Conservation (phyloP, 92 coral and sea anemone genomes). For the Porites cylindrica region DNA sequence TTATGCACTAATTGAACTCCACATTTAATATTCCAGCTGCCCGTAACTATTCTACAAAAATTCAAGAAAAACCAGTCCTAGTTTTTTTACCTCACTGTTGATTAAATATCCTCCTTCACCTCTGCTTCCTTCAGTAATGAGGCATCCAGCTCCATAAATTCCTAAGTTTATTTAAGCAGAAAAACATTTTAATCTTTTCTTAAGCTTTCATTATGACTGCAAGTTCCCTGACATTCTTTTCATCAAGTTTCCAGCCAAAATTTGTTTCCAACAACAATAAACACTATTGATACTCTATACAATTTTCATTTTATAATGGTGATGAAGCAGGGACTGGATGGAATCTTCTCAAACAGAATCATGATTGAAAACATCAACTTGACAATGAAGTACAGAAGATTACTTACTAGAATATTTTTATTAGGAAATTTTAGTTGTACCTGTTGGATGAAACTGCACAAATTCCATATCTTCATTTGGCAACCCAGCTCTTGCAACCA, state of each 20-base stretch:
- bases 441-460: slow-evolving; percentile 97
- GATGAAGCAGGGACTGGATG: too few species aligned
- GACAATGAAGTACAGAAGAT: not conserved
- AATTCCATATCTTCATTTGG: slow-evolving; percentile 97
- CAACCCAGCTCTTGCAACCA: slow-evolving; percentile 92
- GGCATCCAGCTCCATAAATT: slow-evolving; percentile 98
- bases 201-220: not conserved
- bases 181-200: not conserved
- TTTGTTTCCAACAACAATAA: too few species aligned
- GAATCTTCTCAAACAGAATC: too few species aligned
- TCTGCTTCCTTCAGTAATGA: slow-evolving; percentile 95
- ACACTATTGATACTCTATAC: too few species aligned
- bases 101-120: slow-evolving; percentile 98
- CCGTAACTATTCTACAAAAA: too few species aligned
- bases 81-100: slow-evolving; percentile 87
- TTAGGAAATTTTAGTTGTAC: not conserved
- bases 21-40: too few species aligned
- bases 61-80: too few species aligned
- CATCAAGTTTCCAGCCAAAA: too few species aligned
- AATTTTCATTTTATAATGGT: too few species aligned
- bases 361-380: too few species aligned
- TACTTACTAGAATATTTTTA: not conserved
- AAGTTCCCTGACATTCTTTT: too few species aligned
- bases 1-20: too few species aligned
- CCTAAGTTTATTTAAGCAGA: slow-evolving; percentile 52